phyloP scores from a whole-genome alignment of 2,888 invertebrate genomes.

The Polydrusus tereticollis region DNA sequence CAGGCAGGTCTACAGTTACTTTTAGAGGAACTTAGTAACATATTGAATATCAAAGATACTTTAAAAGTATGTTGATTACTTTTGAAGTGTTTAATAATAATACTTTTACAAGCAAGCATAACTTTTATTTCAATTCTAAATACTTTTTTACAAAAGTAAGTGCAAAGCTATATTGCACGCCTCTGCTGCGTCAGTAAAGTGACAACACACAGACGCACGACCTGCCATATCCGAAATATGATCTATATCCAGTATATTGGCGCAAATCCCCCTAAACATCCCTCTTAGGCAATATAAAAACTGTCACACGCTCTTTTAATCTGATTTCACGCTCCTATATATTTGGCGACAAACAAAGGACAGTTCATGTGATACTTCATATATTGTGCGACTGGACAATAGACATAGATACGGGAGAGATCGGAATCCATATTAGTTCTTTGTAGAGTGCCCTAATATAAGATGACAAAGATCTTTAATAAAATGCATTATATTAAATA shows the following conservation, averaged over 20 bases:
- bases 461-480: not conserved
- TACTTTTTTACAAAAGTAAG: no score
- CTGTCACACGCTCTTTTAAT: constrained; percentile 50
- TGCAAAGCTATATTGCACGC: no score
- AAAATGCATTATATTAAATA: no score
- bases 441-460: not conserved
- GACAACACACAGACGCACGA: constrained; percentile 24
- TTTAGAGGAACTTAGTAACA: no score
- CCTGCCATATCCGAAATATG: constrained; percentile 41
- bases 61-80: no score
- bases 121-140: no score
- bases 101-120: no score
- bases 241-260: constrained; percentile 46
- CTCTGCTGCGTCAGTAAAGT: constrained; percentile 11
- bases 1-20: no score
- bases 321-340: constrained; percentile 48
- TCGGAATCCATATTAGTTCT: constrained; percentile 4
- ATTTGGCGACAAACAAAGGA: constrained; percentile 48
- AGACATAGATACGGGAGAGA: not conserved
- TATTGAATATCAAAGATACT: no score
- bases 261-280: constrained; percentile 49
- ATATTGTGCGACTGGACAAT: constrained; percentile 28
- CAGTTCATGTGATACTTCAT: constrained; percentile 30
- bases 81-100: no score
- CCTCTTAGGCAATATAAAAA: constrained; percentile 51